Evolutionary conservation across 2,113 vertebrate species (phyloP).

Genomic region (Stigmatopora argus): DNA sequence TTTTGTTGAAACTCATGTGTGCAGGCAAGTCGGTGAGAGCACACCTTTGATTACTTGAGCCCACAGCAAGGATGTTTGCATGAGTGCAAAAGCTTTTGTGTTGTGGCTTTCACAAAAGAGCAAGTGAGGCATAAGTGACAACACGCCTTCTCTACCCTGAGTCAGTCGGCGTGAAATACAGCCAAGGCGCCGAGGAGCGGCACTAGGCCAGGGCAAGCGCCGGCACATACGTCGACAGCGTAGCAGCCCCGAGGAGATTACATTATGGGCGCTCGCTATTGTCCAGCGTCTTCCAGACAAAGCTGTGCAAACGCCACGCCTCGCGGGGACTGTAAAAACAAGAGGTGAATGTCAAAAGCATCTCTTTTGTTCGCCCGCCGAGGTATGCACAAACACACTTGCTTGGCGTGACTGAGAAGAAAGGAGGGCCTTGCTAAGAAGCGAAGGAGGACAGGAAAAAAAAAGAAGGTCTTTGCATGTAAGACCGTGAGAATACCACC

Average conservation of each 20-base stretch:
- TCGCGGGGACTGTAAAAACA: slow-evolving; percentile 66
- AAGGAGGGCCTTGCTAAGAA: slow-evolving; percentile 56
- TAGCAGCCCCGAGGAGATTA: slow-evolving; percentile 54
- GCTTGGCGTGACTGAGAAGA: slow-evolving; percentile 60
- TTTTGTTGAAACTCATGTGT: slow-evolving; percentile 20
- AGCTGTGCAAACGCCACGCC: slow-evolving; percentile 62
- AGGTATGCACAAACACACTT: slow-evolving; percentile 67
- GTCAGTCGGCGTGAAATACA: slow-evolving; percentile 49
- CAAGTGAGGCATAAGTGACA: slow-evolving; percentile 45
- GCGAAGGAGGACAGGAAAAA: slow-evolving; percentile 43
- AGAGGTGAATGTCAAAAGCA: slow-evolving; percentile 63
- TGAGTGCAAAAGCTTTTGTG: slow-evolving; percentile 52
- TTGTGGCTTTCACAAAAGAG: slow-evolving; percentile 36
- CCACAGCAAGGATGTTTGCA: slow-evolving; percentile 46
- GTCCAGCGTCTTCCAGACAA: slow-evolving; percentile 59
- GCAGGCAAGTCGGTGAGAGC: slow-evolving; percentile 30
- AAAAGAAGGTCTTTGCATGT: slow-evolving; percentile 52
- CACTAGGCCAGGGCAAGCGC: slow-evolving; percentile 50
- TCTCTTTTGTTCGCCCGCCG: slow-evolving; percentile 46
- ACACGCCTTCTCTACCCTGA: slow-evolving; percentile 45
- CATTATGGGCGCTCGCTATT: slow-evolving; percentile 55
- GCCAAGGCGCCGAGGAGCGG: slow-evolving; percentile 24
- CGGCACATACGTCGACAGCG: slow-evolving; percentile 57
- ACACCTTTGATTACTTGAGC: slow-evolving; percentile 25
- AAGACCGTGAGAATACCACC: slow-evolving; percentile 57